Evolutionary conservation across 2,888 invertebrate species (phyloP), one percentile per base, ranked within the genome.

Genomic region (Agrilus cyanescens): DNA sequence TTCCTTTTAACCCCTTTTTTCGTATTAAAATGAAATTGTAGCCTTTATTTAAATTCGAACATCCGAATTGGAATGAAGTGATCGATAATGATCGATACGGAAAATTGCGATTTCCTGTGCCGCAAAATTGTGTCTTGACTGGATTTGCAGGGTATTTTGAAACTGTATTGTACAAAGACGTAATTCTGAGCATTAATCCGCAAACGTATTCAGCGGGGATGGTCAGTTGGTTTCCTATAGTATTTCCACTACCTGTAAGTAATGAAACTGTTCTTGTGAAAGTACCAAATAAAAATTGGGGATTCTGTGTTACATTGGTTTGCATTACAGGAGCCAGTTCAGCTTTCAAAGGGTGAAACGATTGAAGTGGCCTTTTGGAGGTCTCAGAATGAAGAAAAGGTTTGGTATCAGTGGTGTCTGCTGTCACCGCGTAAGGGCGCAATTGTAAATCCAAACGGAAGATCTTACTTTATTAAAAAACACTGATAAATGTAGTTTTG

Each of bases 141-240:
- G 98, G 96, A 3, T 89, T 98, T 67, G 88, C 86, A 18, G 98
- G 98, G 4, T 98, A 91, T 65, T 98, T 98, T 68, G 87, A 94
- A 59, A 81, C 91, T 32, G 70, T 78, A 15, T 72, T 98, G 12
- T 96, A 87, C 66, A 85, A 84, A 48, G 79, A 88, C 57, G 78
- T 94, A 43, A 78, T 69, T 54, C 70, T 98, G 37, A 96, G 96
- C 64, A 96, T 91, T 57, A 80, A 86, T 55, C 96, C 97, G 1
- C 73, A 77, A 36, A 87, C 87, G 1, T 88, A 91, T 62, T 90
- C 94, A 14, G 74, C 76, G 1, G 89, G 88, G 53, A 91, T 98
- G 91, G 86, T 93, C 58, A 93, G 93, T 48, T 98, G 98, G 98
- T 98, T 97, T 65, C 95, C 97, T 5, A 87, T 95, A 50, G 86